Conservation (phyloP, 2,797 vertebrate genomes). For the Arrhamphus sclerolepis region DNA sequence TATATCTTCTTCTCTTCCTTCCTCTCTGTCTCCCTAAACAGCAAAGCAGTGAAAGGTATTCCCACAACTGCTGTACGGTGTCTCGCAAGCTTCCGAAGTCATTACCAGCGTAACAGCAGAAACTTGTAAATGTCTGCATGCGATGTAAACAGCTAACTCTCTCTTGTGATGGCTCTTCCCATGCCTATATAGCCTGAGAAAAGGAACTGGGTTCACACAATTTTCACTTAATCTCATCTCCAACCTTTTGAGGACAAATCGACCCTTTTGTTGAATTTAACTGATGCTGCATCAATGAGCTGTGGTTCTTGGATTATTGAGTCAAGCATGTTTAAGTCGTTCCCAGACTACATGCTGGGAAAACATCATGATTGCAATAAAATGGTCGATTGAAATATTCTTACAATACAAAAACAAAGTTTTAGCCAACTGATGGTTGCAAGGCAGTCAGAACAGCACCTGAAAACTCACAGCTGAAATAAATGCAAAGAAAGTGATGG, state of each 20-base stretch:
- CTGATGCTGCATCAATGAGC: conserved; percentile 59
- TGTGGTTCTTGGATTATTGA: conserved; percentile 54
- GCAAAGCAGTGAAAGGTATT: conserved; percentile 60
- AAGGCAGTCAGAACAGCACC: not conserved
- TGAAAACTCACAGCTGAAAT: not conserved
- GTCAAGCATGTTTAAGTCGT: conserved; percentile 57
- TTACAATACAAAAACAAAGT: conserved; percentile 10
- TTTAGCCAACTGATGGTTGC: not conserved
- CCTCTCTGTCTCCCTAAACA: conserved; percentile 60
- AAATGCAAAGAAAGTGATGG: too few species aligned
- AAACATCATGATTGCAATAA: conserved; percentile 36
- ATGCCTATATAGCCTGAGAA: conserved; percentile 21
- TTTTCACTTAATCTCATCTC: conserved; percentile 33
- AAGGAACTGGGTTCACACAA: conserved; percentile 39
- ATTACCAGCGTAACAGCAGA: conserved; percentile 70
- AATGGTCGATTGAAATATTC: not conserved
- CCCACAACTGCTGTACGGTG: conserved; percentile 45
- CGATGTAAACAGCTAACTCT: conserved; percentile 57
- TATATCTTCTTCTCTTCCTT: conserved; percentile 48
- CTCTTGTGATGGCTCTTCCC: conserved; percentile 19
- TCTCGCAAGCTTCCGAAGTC: conserved; percentile 56
- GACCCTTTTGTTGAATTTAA: conserved; percentile 62
- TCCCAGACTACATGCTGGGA: conserved; percentile 45
- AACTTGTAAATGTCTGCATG: conserved; percentile 58
- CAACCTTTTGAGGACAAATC: conserved; percentile 61